Evolutionary conservation across 1,140 invertebrate species (phyloP).

Genomic region (Macrocentrus cingulum): DNA sequence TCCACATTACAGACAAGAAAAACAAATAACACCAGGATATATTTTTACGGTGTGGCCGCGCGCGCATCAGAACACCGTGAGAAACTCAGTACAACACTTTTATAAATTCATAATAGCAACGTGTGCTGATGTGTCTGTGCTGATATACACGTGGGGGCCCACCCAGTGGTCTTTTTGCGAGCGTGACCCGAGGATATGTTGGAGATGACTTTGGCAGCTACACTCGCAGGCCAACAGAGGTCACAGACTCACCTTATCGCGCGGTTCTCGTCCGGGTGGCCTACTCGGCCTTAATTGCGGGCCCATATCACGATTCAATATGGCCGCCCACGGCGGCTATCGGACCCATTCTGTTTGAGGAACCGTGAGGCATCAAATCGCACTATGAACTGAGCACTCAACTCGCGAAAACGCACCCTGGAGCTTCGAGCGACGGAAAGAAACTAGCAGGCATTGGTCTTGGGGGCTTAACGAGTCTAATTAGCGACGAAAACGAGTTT

Average conservation of each 20-base stretch:
- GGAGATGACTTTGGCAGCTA: conserved; percentile 35
- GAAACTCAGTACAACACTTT: conserved; percentile 2
- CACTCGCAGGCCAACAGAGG: conserved; percentile 38
- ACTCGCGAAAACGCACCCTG: conserved; percentile 52
- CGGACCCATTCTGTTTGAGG: not conserved
- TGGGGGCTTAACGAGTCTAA: conserved; percentile 59
- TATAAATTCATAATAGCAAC: not conserved
- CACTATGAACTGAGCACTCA: conserved; percentile 1
- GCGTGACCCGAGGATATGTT: conserved; percentile 3
- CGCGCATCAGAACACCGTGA: too few species aligned
- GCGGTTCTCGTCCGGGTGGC: conserved; percentile 56
- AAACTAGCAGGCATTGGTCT: conserved; percentile 50
- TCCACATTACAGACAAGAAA: too few species aligned
- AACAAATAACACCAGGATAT: too few species aligned
- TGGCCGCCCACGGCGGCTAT: conserved; percentile 54
- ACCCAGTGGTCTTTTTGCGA: conserved; percentile 9
- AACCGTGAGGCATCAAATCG: conserved; percentile 22
- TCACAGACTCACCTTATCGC: conserved; percentile 56
- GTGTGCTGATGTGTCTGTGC: not conserved
- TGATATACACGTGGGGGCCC: conserved; percentile 4
- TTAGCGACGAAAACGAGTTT: conserved; percentile 62
- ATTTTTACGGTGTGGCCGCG: too few species aligned
- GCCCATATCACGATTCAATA: conserved; percentile 59
- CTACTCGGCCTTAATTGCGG: conserved; percentile 58
- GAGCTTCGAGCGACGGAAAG: conserved; percentile 50